Percentiles rank a stretch among this genome's conserved stretches.
These are phyloP conservation scores for Sceloporus undulatus DNA, from an alignment of 2,113 vertebrate genomes.

Conservation along the genomic window DNA sequence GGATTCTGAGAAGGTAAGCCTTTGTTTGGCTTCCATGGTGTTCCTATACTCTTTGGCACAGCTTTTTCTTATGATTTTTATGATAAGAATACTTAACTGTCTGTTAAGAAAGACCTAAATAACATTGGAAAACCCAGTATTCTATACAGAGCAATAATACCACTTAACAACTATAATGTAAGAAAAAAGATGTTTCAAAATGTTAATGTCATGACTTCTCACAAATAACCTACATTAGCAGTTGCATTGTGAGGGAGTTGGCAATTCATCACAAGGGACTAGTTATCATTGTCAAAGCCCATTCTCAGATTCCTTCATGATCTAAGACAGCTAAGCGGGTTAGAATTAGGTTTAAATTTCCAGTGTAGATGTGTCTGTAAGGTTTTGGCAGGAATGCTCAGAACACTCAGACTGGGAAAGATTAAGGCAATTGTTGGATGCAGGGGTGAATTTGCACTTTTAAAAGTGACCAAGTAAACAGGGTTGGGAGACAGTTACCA, in stretches of 20 bases:
- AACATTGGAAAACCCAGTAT: neutral
- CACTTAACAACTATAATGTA: neutral
- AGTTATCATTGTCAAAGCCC: neutral
- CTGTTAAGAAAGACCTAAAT: too few relatives aligned
- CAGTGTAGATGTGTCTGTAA: neutral
- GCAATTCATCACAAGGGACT: neutral
- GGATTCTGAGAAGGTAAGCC: neutral
- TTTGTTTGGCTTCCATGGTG: too few relatives aligned
- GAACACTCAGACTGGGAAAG: neutral
- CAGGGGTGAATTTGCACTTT: neutral
- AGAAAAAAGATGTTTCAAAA: neutral
- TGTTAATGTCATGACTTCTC: neutral
- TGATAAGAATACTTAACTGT: neutral
- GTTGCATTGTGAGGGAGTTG: neutral
- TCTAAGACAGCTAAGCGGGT: neutral
- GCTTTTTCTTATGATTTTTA: neutral
- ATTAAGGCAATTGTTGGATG: neutral
- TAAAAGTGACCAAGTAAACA: neutral
- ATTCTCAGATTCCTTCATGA: neutral
- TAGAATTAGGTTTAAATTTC: neutral
- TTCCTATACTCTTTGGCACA: too few relatives aligned
- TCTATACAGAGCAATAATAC: neutral
- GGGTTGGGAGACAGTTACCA: too few relatives aligned
- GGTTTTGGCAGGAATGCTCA: neutral
- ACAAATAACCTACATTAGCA: neutral